phyloP scores from a whole-genome alignment of 2,113 vertebrate species.

The Albula glossodonta region DNA sequence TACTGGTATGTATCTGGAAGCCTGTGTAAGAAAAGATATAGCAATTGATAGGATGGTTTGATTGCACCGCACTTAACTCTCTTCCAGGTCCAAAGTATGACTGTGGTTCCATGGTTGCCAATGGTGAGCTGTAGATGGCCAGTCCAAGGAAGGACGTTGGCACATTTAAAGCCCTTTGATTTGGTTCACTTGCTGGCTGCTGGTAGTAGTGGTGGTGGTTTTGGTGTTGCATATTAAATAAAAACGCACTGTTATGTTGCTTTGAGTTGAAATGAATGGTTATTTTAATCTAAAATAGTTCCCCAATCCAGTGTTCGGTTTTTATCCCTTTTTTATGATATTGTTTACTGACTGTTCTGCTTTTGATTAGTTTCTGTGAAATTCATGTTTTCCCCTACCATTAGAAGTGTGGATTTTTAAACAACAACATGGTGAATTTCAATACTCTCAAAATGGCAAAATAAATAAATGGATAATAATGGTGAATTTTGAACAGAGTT shows the following conservation, averaged over 20 bases:
- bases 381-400: neutral
- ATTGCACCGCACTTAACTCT: constrained; percentile 33
- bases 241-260: constrained; percentile 41
- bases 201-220: constrained; percentile 21
- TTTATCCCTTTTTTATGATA: neutral
- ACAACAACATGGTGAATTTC: neutral
- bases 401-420: neutral
- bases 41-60: constrained; percentile 12
- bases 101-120: neutral
- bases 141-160: neutral
- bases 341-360: neutral
- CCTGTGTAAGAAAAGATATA: neutral
- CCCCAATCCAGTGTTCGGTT: neutral
- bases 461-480: neutral
- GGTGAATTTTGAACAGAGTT: no score
- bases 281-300: neutral
- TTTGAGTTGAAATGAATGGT: neutral
- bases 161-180: neutral
- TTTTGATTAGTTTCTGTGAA: neutral
- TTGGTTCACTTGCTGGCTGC: constrained; percentile 18
- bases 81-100: constrained; percentile 19
- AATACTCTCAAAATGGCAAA: neutral
- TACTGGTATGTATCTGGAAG: neutral
- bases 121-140: neutral
- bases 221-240: constrained; percentile 42